Conservation (phyloP, 2,113 vertebrate species). For the Tapirus terrestris region DNA sequence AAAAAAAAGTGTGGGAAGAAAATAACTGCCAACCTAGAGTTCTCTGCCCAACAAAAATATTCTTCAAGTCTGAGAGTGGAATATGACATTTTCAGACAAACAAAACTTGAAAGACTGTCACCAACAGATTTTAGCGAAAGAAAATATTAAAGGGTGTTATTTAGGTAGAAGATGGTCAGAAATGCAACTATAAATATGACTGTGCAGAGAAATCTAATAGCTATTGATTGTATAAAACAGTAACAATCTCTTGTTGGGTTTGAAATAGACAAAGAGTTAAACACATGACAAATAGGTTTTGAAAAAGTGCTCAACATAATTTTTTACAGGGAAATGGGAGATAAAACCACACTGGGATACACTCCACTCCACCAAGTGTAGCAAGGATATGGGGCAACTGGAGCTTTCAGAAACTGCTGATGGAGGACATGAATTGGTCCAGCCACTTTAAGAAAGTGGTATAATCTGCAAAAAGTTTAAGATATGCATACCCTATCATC, state of each 20-base stretch:
- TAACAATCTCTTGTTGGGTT: not conserved
- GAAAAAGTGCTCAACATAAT: not conserved
- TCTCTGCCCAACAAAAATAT: not conserved
- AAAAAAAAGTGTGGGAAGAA: not conserved
- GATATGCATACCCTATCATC: not conserved
- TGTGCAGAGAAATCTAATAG: not conserved
- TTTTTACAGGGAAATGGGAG: not conserved
- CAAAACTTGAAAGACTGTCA: not conserved
- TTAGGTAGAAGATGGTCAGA: not conserved
- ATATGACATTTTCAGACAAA: not conserved
- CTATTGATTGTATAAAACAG: not conserved
- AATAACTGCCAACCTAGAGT: not conserved
- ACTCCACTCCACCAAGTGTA: rapidly evolving
- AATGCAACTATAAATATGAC: not conserved
- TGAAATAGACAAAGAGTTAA: slow-evolving; percentile 11
- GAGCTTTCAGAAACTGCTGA: not conserved
- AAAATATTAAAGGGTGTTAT: not conserved
- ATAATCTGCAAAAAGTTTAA: not conserved
- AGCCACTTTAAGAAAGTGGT: not conserved
- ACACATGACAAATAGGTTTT: not conserved
- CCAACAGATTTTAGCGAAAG: not conserved
- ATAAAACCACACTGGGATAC: not conserved
- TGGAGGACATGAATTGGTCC: not conserved
- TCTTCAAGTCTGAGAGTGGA: not conserved
- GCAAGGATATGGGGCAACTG: not conserved